A percentile compares a stretch with the other conserved stretches of the same genome.
These are phyloP conservation scores for Pyrochroa serraticornis DNA, from an alignment of 2,888 invertebrate genomes.

Conservation along the genomic window DNA sequence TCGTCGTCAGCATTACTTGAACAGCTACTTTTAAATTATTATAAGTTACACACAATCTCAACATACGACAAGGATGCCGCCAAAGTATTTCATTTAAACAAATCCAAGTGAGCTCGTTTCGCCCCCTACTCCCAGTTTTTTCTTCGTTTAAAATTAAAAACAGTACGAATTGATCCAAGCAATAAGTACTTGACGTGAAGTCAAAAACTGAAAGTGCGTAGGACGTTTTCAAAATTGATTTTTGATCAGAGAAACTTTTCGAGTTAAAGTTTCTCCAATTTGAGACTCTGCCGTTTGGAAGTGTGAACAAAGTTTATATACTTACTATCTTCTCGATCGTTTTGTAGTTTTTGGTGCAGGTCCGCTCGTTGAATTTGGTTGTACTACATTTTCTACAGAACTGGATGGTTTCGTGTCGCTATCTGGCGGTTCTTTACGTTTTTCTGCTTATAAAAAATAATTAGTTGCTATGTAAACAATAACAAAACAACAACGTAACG, in stretches of 20 bases:
- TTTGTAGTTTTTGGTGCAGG: conserved; percentile 62
- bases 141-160: not conserved
- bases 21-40: conserved; percentile 56
- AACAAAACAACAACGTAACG: conserved; percentile 35
- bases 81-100: not conserved
- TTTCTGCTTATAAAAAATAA: conserved; percentile 64
- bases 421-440: conserved; percentile 85
- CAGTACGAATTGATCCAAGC: not conserved
- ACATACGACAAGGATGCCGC: not conserved
- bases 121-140: too few species aligned
- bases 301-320: conserved; percentile 42
- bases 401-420: conserved; percentile 68
- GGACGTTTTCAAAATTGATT: too few species aligned
- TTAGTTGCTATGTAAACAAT: conserved; percentile 1
- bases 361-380: conserved; percentile 64
- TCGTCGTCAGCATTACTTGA: conserved; percentile 86
- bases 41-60: conserved; percentile 1
- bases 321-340: conserved; percentile 80
- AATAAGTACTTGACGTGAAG: not conserved
- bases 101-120: not conserved
- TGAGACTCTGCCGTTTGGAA: not conserved
- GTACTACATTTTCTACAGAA: conserved; percentile 62
- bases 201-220: not conserved
- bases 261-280: not conserved
- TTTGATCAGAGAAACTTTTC: too few species aligned